Percentiles rank a stretch among this genome's conserved stretches.
Evolutionary conservation across 1,140 invertebrate species (phyloP).

Genomic region (Euura lappo): DNA sequence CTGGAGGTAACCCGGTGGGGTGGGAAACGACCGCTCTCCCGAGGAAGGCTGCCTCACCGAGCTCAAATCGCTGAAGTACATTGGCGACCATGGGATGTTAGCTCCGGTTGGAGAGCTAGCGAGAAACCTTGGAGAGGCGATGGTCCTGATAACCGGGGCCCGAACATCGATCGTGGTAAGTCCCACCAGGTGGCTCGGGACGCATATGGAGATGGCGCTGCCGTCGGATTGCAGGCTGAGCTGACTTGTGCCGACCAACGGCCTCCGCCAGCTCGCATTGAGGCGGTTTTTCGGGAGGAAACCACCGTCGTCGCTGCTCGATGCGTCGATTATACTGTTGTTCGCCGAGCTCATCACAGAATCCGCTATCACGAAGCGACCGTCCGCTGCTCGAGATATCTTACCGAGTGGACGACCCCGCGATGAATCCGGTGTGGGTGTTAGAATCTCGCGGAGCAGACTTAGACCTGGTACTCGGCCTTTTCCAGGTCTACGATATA

Average conservation of each 20-base stretch:
- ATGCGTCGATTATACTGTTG: slow-evolving; percentile 71
- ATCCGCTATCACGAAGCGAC: slow-evolving; percentile 73
- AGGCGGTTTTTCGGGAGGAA: slow-evolving; percentile 68
- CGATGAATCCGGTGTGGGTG: slow-evolving; percentile 61
- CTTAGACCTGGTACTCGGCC: slow-evolving; percentile 92
- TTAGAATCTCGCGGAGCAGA: slow-evolving; percentile 66
- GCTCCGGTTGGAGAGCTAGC: slow-evolving; percentile 60
- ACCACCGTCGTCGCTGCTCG: slow-evolving; percentile 83
- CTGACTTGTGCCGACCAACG: slow-evolving; percentile 70
- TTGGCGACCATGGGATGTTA: slow-evolving; percentile 66
- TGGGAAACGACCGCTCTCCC: slow-evolving; percentile 78
- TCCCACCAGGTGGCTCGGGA: slow-evolving; percentile 36
- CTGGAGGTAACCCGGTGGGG: slow-evolving; percentile 68
- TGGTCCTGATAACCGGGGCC: slow-evolving; percentile 54
- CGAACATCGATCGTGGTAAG: slow-evolving; percentile 31
- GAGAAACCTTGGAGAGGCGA: slow-evolving; percentile 58
- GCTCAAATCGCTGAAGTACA: slow-evolving; percentile 84
- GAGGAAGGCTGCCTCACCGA: slow-evolving; percentile 83
- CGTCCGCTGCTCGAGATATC: slow-evolving; percentile 76
- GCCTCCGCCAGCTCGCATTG: slow-evolving; percentile 72
- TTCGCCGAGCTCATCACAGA: slow-evolving; percentile 66
- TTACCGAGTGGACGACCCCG: slow-evolving; percentile 64
- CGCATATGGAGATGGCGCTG: slow-evolving; percentile 64
- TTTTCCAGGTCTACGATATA: slow-evolving; percentile 81
- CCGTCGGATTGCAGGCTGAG: slow-evolving; percentile 72